These are phyloP conservation scores for Stenoptilia bipunctidactyla DNA, from an alignment of 2,888 invertebrate genomes.

Conservation along the genomic window DNA sequence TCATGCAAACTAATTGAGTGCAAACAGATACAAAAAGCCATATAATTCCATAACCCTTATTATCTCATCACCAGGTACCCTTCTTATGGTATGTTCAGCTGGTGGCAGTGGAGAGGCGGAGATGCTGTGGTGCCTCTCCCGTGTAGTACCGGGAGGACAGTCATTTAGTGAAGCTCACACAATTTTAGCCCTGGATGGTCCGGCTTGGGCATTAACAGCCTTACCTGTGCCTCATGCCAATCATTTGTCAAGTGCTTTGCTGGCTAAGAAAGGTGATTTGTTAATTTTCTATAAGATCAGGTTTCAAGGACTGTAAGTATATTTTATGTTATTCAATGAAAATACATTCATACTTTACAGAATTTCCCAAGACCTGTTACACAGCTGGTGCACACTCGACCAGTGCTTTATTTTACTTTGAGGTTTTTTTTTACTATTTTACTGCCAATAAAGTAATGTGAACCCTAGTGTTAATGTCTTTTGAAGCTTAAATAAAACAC, in stretches of 20 bases:
- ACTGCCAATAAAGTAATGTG: too few species aligned
- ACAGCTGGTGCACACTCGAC: too few species aligned
- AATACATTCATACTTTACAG: too few species aligned
- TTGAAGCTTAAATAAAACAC: too few species aligned
- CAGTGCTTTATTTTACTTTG: too few species aligned
- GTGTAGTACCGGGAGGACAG: conserved; percentile 77
- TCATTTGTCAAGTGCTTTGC: conserved; percentile 41
- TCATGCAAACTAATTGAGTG: too few species aligned
- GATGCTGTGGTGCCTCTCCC: conserved; percentile 65
- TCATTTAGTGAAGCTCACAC: conserved; percentile 82
- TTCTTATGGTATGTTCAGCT: conserved; percentile 62
- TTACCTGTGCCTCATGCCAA: conserved; percentile 36
- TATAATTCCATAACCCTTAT: background rate
- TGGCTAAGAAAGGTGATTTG: conserved; percentile 52
- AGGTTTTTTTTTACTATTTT: too few species aligned
- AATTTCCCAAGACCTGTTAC: too few species aligned
- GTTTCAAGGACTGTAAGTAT: too few species aligned
- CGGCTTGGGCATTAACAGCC: conserved; percentile 83
- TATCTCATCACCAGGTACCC: conserved; percentile 48
- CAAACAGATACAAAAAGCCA: background rate
- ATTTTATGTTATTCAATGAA: too few species aligned
- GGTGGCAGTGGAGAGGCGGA: conserved; percentile 58
- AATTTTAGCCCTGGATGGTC: conserved; percentile 84
- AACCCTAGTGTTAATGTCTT: too few species aligned
- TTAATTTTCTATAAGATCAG: too few species aligned